Evolutionary conservation across 2,113 vertebrate species (phyloP), one percentile per base, ranked within the genome.

Genomic region (Tachysurus fulvidraco): DNA sequence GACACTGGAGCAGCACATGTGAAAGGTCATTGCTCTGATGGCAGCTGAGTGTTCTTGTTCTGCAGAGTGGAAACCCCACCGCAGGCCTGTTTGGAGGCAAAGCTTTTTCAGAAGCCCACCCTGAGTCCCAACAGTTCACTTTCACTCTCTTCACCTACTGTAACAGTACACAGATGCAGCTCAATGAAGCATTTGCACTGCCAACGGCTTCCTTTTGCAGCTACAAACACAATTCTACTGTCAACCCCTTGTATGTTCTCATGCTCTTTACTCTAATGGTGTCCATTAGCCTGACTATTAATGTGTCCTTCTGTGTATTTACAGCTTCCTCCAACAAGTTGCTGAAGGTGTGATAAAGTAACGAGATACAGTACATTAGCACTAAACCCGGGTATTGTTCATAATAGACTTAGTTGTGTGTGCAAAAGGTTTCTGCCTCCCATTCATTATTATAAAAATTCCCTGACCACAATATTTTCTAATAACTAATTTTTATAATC

Each of bases 21-120:
- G 71, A 87, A 83, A 60, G 86, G 69, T 85, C 86, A 87, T 41
- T 87, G 86, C 79, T 77, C 30, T 79, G 64, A 85, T 73, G 69
- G 79, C 71, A 73, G 81, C 57, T 73, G 57, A 73, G 88, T 67
- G 21, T 44, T 74, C 41, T 5, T 85, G 86, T 57, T 87, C 67
- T 67, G 60, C 0, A n/a, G 59, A 82, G 62, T 88, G 55, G 50
- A 85, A 79, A 79, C 57, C 84, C 23, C 19, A 62, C 78, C 52
- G 41, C 46, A 50, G 83, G 85, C 77, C 52, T 85, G n/a, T 69
- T 83, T 62, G 8, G 64, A 84, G 79, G 80, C 78, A 80, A 73
- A 44, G 46, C 52, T 36, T 55, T 44, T 83, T 77, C 23, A 83
- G 73, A 44, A 80, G 83, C 46, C 60, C 78, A 64, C 28, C 50